Conservation (phyloP, 2,888 invertebrate species). For the Machimus atricapillus region DNA sequence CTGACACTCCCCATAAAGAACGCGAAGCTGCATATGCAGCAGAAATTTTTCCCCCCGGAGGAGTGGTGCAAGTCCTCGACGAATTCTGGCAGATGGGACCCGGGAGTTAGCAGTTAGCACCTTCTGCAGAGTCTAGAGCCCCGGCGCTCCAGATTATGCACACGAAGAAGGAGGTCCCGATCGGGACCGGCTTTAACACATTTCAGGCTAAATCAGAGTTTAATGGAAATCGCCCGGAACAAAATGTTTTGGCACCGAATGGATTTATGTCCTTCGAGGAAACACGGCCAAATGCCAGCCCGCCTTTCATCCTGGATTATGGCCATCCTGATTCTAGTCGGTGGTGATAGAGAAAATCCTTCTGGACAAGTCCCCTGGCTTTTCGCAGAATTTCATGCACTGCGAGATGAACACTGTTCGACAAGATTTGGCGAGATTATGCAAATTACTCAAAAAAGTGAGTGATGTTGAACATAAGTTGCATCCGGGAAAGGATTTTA, state of each 20-base stretch:
- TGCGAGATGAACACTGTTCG: not conserved
- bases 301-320: not conserved
- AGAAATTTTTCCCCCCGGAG: not conserved
- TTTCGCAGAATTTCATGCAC: not conserved
- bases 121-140: not conserved
- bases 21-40: not conserved
- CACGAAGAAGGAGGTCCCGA: not conserved
- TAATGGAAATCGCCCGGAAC: constrained; percentile 13
- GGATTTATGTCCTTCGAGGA: constrained; percentile 8
- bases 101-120: not conserved
- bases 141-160: not conserved
- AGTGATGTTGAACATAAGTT: not conserved
- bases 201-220: constrained; percentile 13
- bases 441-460: not conserved
- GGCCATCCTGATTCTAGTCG: not conserved
- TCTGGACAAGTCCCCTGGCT: not conserved
- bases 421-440: not conserved
- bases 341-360: not conserved
- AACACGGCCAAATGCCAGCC: not conserved
- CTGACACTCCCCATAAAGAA: not conserved
- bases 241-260: constrained; percentile 21
- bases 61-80: not conserved
- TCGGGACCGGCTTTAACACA: not conserved
- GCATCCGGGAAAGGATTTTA: not conserved
- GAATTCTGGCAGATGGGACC: not conserved